A percentile compares a stretch with the other conserved stretches of the same genome.
phyloP scores from a whole-genome alignment of 2,113 vertebrate species.

The Bubo blakistoni region DNA sequence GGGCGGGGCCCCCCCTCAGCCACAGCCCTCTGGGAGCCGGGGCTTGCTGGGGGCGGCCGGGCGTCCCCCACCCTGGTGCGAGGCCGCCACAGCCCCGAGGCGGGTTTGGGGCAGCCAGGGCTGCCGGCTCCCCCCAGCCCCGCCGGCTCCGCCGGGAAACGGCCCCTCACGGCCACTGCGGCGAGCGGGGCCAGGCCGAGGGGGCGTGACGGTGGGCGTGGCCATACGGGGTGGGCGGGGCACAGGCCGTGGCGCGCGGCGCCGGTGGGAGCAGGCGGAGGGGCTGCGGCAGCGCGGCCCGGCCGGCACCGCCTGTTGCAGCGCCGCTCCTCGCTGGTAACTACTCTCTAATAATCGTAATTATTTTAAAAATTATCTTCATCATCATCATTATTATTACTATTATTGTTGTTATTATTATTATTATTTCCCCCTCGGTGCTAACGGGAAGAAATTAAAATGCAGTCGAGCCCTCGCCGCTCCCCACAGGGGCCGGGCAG shows the following conservation, averaged over 20 bases:
- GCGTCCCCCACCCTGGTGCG: neutral
- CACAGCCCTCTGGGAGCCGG: neutral
- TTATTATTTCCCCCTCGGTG: neutral
- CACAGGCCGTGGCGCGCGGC: neutral
- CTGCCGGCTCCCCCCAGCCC: fast-evolving
- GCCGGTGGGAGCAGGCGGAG: neutral
- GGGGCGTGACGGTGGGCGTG: neutral
- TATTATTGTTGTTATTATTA: neutral
- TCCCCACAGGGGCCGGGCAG: neutral
- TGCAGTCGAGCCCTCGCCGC: neutral
- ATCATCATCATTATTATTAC: neutral
- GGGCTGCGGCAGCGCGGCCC: neutral
- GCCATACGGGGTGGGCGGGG: neutral
- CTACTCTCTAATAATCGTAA: neutral
- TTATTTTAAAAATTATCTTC: neutral
- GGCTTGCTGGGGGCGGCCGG: neutral
- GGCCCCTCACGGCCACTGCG: neutral
- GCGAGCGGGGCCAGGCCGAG: too few relatives aligned
- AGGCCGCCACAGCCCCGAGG: neutral
- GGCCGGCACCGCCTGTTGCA: conserved; percentile 5
- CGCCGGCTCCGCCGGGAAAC: too few relatives aligned
- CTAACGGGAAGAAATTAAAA: neutral
- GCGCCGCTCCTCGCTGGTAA: neutral
- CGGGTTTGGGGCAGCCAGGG: neutral
- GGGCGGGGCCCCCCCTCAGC: fast-evolving